phyloP scores from a whole-genome alignment of 2,888 invertebrate genomes.

The Hydropsyche betteni region DNA sequence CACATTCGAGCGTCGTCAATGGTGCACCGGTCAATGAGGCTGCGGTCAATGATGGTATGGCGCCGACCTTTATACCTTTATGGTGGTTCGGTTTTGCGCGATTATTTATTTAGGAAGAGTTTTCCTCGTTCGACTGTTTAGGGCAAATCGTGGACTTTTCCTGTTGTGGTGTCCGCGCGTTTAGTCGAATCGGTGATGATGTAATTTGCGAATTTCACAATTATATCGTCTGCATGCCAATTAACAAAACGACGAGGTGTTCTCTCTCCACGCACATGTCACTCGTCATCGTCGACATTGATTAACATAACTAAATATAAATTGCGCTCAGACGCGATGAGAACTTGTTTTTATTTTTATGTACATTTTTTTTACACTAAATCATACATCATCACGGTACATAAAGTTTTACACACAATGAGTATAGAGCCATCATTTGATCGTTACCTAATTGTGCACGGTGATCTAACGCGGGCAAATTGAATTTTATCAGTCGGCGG shows the following conservation, averaged over 20 bases:
- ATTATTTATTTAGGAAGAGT: no score
- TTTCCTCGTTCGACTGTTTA: no score
- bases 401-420: conserved; percentile 21
- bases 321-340: conserved; percentile 2
- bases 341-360: conserved; percentile 7
- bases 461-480: background rate
- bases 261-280: conserved; percentile 20
- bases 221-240: no score
- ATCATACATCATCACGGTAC: conserved; percentile 23
- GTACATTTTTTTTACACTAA: background rate
- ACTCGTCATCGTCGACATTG: conserved; percentile 6
- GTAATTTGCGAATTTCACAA: no score
- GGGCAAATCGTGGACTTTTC: no score
- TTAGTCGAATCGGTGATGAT: no score
- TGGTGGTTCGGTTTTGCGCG: no score
- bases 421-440: background rate
- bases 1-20: background rate
- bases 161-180: no score
- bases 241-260: no score
- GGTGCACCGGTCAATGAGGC: background rate
- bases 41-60: no score
- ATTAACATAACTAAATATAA: conserved; percentile 24
- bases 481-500: no score
- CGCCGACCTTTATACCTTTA: no score
- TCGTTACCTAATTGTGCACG: background rate